Conservation (phyloP, 2,797 vertebrate species). For the Mormyrus hasselquistii region DNA sequence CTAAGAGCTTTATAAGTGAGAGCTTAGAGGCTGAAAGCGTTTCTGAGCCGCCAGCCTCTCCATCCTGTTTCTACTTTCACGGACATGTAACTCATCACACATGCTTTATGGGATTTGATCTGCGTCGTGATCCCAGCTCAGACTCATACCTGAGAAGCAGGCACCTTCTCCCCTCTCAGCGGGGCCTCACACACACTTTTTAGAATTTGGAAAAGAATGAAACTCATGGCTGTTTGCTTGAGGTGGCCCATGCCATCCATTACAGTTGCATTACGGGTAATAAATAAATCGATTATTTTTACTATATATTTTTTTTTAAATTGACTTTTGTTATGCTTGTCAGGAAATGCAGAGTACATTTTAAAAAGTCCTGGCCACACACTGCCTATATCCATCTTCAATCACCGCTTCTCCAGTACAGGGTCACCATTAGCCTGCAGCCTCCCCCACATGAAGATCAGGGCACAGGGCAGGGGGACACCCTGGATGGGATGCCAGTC, state of each 20-base stretch:
- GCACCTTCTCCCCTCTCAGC: slow-evolving; percentile 20
- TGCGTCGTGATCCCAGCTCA: slow-evolving; percentile 33
- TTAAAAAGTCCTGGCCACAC: background rate
- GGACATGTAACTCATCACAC: slow-evolving; percentile 57
- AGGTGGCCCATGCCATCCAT: slow-evolving; percentile 32
- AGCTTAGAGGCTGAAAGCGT: slow-evolving; percentile 38
- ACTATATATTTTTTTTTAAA: too few relatives aligned
- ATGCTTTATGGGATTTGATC: slow-evolving; percentile 45
- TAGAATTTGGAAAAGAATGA: slow-evolving; percentile 17
- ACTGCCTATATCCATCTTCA: background rate
- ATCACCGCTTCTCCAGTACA: background rate
- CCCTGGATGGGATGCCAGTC: background rate
- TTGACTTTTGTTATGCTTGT: background rate
- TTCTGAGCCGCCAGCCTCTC: slow-evolving; percentile 38
- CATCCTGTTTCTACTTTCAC: slow-evolving; percentile 56
- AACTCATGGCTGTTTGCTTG: slow-evolving; percentile 29
- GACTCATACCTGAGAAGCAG: slow-evolving; percentile 41
- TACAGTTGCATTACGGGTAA: slow-evolving; percentile 28
- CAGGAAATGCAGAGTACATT: background rate
- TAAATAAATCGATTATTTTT: slow-evolving; percentile 22
- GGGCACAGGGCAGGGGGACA: background rate
- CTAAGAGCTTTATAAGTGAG: slow-evolving; percentile 40
- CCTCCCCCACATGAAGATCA: background rate
- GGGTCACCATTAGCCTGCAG: background rate
- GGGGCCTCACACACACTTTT: background rate